Evolutionary conservation across 2,888 invertebrate species (phyloP).

Genomic region (Hedychridium roseum): DNA sequence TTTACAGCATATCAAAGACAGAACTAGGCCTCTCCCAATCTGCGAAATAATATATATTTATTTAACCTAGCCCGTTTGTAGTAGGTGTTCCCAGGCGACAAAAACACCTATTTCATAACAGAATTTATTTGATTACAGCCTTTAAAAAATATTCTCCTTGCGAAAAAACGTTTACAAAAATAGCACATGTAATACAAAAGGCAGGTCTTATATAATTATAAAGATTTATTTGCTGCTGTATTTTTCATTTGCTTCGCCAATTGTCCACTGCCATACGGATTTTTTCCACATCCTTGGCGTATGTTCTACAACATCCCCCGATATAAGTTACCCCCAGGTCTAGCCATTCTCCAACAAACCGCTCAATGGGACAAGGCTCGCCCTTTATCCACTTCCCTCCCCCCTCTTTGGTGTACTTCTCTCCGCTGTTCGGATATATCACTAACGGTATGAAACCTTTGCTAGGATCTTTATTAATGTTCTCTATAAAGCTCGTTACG

Average conservation of each 20-base stretch:
- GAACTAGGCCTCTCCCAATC: constrained; percentile 4
- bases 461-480: constrained; percentile 65
- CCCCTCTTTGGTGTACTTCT: constrained; percentile 73
- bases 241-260: no score
- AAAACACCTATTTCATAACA: no score
- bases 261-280: constrained; percentile 73
- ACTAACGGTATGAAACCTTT: constrained; percentile 75
- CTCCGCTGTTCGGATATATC: no score
- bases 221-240: no score
- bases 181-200: no score
- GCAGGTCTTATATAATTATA: no score
- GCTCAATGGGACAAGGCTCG: constrained; percentile 75
- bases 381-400: constrained; percentile 68
- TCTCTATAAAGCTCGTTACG: constrained; percentile 71
- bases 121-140: no score
- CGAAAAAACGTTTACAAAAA: no score
- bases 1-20: constrained; percentile 45
- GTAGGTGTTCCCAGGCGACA: no score
- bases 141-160: no score
- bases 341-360: constrained; percentile 82
- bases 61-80: no score
- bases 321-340: constrained; percentile 83
- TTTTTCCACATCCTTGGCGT: constrained; percentile 79
- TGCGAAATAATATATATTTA: no score
- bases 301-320: constrained; percentile 92